Evolutionary conservation across 1,140 invertebrate genomes (phyloP), one percentile per base, ranked within the genome.

Genomic region (Theocolax elegans): DNA sequence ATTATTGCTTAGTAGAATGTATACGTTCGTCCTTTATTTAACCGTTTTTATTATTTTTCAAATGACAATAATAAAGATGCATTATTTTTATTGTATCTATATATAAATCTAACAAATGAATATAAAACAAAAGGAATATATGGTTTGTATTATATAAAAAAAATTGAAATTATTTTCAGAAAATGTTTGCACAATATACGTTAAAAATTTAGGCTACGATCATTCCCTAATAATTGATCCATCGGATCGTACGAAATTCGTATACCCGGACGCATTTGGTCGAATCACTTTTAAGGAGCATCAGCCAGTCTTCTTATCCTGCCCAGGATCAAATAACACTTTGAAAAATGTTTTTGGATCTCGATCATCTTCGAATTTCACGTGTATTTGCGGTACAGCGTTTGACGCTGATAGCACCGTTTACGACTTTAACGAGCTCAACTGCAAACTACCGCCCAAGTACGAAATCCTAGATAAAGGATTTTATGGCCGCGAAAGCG

Each of bases 401-500:
- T 66, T 56, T 9, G 17, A 29, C 12, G 21, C 35, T 25, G 1
- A 48, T 15, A 25, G 13, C 15, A 31, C 12, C 2, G 25, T 40
- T 6, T 49, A 40, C n/a, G 19, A 53, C 9, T 53, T 65, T 15
- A 2, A 53, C 7, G 35, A 65, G 0, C 17, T 65, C 23, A 17
- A 17, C 3, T 49, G 27, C 38, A 35, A 49, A 17, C 2, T 49
- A 3, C 44, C 60, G 13, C 60, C 60, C 0, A 19, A 48, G 17
- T 49, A 64, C 13, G 44, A 35, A 29, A 64, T 64, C 1, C 13
- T 53, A 1, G 59, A 62, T 13, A 62, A 62, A 13, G 59, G 59
- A 10, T 62, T 62, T 15, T 62, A 48, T 17, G 59, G 59, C 1
- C 42, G 59, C 8, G 59, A 62, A n/a, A 62, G 59, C 44, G 59